phyloP scores from a whole-genome alignment of 30 jellyfish, hydroid and myxozoan genomes.

The Aurelia sp. region DNA sequence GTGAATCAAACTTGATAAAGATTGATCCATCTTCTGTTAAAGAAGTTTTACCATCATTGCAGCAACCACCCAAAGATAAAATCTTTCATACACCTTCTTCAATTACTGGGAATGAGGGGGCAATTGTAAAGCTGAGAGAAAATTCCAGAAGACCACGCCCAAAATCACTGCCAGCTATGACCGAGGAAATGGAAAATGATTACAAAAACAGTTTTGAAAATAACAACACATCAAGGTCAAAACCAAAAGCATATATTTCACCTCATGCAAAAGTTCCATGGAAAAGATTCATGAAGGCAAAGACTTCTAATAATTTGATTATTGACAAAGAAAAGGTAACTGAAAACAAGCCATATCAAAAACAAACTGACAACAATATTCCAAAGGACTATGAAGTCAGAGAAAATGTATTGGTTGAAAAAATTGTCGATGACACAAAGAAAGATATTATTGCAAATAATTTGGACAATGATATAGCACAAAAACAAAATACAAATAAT shows the following conservation, averaged over 20 bases:
- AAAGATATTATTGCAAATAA: neutral
- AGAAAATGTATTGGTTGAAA: neutral
- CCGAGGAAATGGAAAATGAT: conserved; percentile 7
- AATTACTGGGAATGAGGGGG: neutral
- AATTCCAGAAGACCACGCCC: conserved; percentile 39
- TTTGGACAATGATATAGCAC: neutral
- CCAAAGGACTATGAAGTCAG: neutral
- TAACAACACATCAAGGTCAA: neutral
- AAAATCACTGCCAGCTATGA: conserved; percentile 58
- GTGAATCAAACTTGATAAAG: neutral
- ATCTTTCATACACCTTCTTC: neutral
- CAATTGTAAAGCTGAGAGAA: neutral
- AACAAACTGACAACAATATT: neutral
- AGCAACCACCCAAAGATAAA: neutral
- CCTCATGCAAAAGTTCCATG: conserved; percentile 70
- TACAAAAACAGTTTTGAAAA: neutral
- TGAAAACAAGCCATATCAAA: neutral
- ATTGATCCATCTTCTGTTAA: neutral
- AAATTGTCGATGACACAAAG: neutral
- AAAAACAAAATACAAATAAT: neutral
- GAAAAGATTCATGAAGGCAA: conserved; percentile 27
- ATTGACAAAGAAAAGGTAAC: neutral
- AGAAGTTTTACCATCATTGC: neutral
- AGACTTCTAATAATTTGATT: neutral
- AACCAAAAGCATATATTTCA: conserved; percentile 69